phyloP scores from a whole-genome alignment of 2,797 vertebrate genomes.

The Xerus rutilus region DNA sequence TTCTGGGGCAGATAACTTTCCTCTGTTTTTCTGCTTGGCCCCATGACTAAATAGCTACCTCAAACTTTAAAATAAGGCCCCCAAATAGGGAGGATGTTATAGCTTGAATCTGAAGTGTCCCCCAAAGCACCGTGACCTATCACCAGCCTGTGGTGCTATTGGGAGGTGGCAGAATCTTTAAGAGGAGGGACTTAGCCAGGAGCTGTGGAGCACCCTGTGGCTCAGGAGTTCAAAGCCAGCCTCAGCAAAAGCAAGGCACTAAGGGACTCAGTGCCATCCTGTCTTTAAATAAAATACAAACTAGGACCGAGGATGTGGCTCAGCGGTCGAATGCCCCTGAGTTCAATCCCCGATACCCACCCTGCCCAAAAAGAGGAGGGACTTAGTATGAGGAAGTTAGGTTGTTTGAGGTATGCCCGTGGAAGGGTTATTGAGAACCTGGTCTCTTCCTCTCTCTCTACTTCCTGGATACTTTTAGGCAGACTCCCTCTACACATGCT shows the following conservation, averaged over 20 bases:
- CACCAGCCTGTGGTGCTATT: neutral
- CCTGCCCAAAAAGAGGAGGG: neutral
- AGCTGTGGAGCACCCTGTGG: too few relatives aligned
- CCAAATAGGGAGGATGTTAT: neutral
- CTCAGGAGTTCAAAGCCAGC: too few relatives aligned
- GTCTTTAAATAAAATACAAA: too few relatives aligned
- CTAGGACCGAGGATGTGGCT: too few relatives aligned
- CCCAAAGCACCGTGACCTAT: neutral
- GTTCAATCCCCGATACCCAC: too few relatives aligned
- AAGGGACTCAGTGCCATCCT: too few relatives aligned
- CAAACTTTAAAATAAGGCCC: neutral
- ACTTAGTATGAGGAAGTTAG: too few relatives aligned
- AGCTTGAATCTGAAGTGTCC: neutral
- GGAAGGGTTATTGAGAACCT: neutral
- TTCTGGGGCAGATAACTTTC: neutral
- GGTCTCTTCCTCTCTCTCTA: neutral
- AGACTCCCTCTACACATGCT: neutral
- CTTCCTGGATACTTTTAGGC: neutral
- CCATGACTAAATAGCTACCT: neutral
- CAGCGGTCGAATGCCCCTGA: too few relatives aligned
- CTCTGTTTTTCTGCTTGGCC: neutral
- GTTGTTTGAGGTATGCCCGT: too few relatives aligned
- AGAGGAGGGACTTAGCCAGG: neutral
- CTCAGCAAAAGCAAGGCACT: too few relatives aligned
- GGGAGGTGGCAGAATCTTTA: too few relatives aligned